These are phyloP conservation scores for Anarrhichthys ocellatus DNA, from an alignment of 2,113 vertebrate genomes.

Conservation along the genomic window DNA sequence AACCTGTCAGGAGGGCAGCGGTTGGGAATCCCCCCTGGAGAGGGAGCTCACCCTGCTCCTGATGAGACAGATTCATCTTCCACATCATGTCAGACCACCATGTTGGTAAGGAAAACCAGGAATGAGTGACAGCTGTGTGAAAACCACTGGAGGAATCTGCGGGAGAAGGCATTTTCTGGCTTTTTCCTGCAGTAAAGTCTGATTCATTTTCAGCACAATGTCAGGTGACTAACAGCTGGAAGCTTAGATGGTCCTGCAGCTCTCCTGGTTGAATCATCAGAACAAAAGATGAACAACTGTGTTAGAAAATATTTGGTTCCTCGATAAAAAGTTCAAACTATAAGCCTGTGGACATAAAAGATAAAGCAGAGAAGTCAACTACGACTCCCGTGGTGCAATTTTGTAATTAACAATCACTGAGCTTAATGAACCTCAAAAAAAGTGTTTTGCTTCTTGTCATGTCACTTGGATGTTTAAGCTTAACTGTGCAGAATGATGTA, in stretches of 20 bases:
- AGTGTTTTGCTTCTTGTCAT: background rate
- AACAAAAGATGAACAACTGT: background rate
- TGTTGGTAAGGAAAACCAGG: conserved; percentile 3
- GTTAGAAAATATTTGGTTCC: background rate
- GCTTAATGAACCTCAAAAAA: background rate
- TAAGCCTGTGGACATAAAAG: background rate
- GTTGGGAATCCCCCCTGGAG: conserved; percentile 66
- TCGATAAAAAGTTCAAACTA: background rate
- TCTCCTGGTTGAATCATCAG: too few species aligned
- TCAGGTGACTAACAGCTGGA: background rate
- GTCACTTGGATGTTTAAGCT: background rate
- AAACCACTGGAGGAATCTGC: background rate
- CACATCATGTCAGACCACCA: conserved; percentile 50
- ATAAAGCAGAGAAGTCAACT: background rate
- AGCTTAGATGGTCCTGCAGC: background rate
- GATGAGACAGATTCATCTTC: conserved; percentile 82
- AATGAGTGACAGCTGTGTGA: conserved; percentile 51
- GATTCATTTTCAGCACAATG: background rate
- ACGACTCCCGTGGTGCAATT: background rate
- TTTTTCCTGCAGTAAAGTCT: background rate
- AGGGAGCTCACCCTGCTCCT: conserved; percentile 47
- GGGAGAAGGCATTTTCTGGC: background rate
- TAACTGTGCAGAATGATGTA: background rate
- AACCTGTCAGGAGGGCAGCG: conserved; percentile 68
- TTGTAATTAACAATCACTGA: background rate